phyloP scores from a whole-genome alignment of 2,113 vertebrate species.

The Phodopus roborovskii region DNA sequence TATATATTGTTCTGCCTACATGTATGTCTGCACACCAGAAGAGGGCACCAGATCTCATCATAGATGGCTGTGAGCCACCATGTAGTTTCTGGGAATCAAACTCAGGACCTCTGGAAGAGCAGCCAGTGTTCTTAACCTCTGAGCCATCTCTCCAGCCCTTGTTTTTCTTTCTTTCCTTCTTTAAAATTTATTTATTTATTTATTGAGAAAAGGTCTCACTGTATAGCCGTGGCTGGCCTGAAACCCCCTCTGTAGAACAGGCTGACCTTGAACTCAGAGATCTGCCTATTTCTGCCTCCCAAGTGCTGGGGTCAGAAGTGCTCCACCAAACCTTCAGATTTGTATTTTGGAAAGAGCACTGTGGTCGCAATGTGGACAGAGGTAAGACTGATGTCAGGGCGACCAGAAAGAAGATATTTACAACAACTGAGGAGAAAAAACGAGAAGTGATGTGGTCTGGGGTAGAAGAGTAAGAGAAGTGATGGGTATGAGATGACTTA shows the following conservation, averaged over 20 bases:
- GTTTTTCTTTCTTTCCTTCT: neutral
- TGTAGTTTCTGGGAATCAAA: too few relatives aligned
- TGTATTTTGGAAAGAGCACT: slow-evolving; percentile 49
- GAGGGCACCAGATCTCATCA: too few relatives aligned
- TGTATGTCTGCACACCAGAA: too few relatives aligned
- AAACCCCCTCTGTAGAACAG: neutral
- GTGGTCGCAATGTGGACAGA: neutral
- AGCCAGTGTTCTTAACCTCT: too few relatives aligned
- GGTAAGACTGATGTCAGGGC: neutral
- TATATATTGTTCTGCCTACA: too few relatives aligned
- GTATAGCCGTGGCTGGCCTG: neutral
- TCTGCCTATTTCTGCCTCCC: neutral
- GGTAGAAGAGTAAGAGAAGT: neutral
- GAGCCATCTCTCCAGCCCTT: too few relatives aligned
- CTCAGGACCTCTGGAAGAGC: too few relatives aligned
- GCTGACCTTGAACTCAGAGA: neutral
- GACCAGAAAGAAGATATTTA: neutral
- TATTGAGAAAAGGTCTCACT: neutral
- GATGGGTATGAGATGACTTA: neutral
- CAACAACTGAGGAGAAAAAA: neutral
- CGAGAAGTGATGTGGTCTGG: slow-evolving; percentile 11
- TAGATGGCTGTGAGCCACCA: too few relatives aligned
- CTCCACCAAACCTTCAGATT: neutral
- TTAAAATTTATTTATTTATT: too few relatives aligned
- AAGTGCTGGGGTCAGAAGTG: neutral